Evolutionary conservation across 2,888 invertebrate genomes (phyloP), one percentile per base, ranked within the genome.

Genomic region (Apamea crenata): DNA sequence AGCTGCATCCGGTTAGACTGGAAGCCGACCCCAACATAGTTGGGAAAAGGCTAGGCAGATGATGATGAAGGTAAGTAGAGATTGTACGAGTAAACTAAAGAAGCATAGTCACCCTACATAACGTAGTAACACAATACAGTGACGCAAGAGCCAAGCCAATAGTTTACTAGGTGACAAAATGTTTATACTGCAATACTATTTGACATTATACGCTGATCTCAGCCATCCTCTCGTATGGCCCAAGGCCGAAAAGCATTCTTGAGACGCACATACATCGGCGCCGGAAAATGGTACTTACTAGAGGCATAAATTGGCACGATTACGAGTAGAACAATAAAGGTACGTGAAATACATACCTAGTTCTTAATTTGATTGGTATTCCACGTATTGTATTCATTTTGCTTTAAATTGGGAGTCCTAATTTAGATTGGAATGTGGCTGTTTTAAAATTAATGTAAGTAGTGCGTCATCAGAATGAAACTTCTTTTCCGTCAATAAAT

Each of bases 131-230:
- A 95, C 94, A 95, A 95, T 94, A 88, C 91, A 86, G 88, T 96
- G 95, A 95, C 94, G 96, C 95, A 96, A 96, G 88, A 86, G 36
- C 82, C 86, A 87, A 90, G 90, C 94, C 94, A 93, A 95, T 95
- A 95, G 94, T 94, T 94, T 93, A 94, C 92, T 94, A 91, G 93
- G 95, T 95, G 96, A 96, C 95, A 95, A 93, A 92, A 92, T 93
- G 93, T 93, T 94, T 92, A 88, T 92, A 93, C 80, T 94, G 95
- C 94, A 94, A 94, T 92, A 92, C 88, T 92, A 91, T 90, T 91
- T 95, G 95, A 93, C 96, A 96, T 96, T 96, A 93, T 83, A 84
- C 83, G 83, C 83, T 87, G 70, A 77, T 68, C 80, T 87, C 78
- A 83, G 77, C 83, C 89, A 91, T 90, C 88, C 80, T 89, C 88